Conservation (phyloP, 2,113 vertebrate genomes). For the Lepisosteus osseus region DNA sequence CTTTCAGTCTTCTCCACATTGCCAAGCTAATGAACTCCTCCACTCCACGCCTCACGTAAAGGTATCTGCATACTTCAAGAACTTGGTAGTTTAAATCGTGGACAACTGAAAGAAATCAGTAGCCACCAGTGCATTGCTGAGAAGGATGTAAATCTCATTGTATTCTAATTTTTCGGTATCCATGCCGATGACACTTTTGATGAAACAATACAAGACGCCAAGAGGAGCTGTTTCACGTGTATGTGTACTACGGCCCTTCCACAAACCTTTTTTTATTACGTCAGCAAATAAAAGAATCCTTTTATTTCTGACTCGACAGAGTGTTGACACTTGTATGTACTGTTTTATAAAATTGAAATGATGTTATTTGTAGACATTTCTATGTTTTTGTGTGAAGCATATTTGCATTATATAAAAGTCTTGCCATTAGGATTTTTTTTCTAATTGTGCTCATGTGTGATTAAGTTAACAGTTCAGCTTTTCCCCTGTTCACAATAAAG, state of each 20-base stretch:
- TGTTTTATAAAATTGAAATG: slow-evolving; percentile 23
- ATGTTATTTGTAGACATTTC: slow-evolving; percentile 23
- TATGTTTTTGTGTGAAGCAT: slow-evolving; percentile 24
- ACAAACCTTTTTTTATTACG: slow-evolving; percentile 8
- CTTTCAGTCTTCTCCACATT: no score
- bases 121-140: neutral
- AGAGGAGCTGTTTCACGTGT: neutral
- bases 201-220: no score
- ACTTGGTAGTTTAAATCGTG: neutral
- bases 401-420: slow-evolving; percentile 22
- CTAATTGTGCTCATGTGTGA: slow-evolving; percentile 22
- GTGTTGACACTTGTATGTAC: slow-evolving; percentile 24
- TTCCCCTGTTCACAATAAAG: slow-evolving; percentile 9
- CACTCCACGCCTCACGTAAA: neutral
- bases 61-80: neutral
- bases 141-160: neutral
- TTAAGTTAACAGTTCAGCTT: neutral
- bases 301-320: slow-evolving; percentile 20
- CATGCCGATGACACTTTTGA: no score
- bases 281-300: neutral
- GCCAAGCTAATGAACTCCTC: no score
- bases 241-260: neutral
- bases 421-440: slow-evolving; percentile 35
- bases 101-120: neutral
- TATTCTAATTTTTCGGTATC: no score